These are phyloP conservation scores for Euclidia mi DNA, from an alignment of 2,888 invertebrate genomes.

Conservation along the genomic window DNA sequence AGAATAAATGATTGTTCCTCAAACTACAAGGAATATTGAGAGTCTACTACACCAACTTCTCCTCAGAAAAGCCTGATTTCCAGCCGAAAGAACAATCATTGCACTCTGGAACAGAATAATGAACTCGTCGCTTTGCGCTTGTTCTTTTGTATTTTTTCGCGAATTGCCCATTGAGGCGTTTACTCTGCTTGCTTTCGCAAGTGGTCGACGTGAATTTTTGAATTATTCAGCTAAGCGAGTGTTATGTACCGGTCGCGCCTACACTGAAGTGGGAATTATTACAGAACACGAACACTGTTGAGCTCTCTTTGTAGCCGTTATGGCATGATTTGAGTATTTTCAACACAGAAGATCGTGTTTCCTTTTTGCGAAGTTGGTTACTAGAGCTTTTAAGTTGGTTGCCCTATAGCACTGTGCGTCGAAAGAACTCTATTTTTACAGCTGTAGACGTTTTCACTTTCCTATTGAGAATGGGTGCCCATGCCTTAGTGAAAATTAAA, in stretches of 20 bases:
- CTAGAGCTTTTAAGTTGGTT: too few species aligned
- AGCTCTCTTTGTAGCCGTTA: slow-evolving; percentile 26
- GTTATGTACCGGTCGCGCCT: slow-evolving; percentile 59
- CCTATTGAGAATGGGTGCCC: too few species aligned
- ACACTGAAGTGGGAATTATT: slow-evolving; percentile 55
- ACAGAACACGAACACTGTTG: slow-evolving; percentile 44
- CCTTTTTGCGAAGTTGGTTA: too few species aligned
- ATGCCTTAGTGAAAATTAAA: too few species aligned
- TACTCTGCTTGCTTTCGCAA: slow-evolving; percentile 69
- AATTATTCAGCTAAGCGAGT: slow-evolving; percentile 78
- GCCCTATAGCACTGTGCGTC: too few species aligned
- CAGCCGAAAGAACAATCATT: slow-evolving; percentile 42
- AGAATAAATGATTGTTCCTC: too few species aligned
- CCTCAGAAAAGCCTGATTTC: slow-evolving; percentile 38
- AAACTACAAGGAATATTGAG: too few species aligned
- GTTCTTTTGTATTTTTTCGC: slow-evolving; percentile 59
- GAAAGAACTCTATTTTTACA: too few species aligned
- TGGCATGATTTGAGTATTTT: slow-evolving; percentile 33
- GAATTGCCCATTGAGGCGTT: slow-evolving; percentile 62
- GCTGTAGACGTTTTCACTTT: too few species aligned
- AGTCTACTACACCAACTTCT: background rate
- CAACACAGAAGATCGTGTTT: slow-evolving; percentile 4
- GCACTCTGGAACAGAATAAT: slow-evolving; percentile 57
- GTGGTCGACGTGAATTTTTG: slow-evolving; percentile 73
- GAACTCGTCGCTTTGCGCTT: slow-evolving; percentile 47